Base-by-base conservation (phyloP, 2,113 vertebrate genomes). In the Syngnathus floridae region DNA sequence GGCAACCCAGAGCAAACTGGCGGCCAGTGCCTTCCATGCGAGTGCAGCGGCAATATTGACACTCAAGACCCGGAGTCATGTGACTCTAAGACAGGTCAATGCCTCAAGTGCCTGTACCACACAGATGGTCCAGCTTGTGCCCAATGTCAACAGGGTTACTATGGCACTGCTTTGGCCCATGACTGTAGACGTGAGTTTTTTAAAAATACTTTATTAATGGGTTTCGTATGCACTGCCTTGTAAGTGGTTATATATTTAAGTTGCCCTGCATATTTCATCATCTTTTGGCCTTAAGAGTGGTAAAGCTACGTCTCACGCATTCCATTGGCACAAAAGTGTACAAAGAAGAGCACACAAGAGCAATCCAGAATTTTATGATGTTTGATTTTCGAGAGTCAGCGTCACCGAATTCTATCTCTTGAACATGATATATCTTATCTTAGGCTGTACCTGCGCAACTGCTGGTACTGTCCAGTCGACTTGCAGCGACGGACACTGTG, bases 31-130 rank as follows among this genome's bases (percentile, higher is more conserved):
- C 71, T 80, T 2, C 92, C 90, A 0, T 95, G 93, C 66, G 84
- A 92, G 55, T 98, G 93, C 84, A 94, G 90, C 57, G 87, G 89
- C 63, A 96, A 97, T 86, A 93, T 93, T 0, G 89, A 93, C 0
- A 2, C 89, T 70, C 82, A 82, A 0, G 93, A 95, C 69, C 91
- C 92, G 0, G 88, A 76, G 16, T 89, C 94, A 38, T 97, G 93
- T 8, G 90, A 96, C 80, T 84, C 88, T 0, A 84, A 14, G 37
- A 93, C 87, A 0, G 94, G 94, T 22, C 82, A 76, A 14, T 96
- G 94, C 79, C 90, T 93, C 40, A 88, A 73, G 78, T 96, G 92
- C 68, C 86, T 93, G 52, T 89, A 93, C 82, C 76, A 94, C 84
- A 95, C 93, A 0, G 72, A 89, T 0, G 93, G 93, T 0, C 78